Evolutionary conservation across 2,888 invertebrate species (phyloP).

Genomic region (Drosophila buzzatii): DNA sequence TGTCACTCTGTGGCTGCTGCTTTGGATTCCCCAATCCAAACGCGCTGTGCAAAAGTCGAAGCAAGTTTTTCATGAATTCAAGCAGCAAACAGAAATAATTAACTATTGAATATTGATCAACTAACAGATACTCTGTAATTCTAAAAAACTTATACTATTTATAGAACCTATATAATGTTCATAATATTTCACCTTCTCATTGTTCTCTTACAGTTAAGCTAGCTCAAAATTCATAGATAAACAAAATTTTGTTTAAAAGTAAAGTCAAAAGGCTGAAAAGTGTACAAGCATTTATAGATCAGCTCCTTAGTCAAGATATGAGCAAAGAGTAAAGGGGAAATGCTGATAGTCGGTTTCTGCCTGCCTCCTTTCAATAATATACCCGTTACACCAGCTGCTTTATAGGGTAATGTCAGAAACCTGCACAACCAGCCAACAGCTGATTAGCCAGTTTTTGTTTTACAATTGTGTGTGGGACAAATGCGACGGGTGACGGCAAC

Average conservation of each 20-base stretch:
- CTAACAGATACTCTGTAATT: conserved; percentile 17
- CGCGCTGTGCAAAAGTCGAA: conserved; percentile 44
- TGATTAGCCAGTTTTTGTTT: conserved; percentile 72
- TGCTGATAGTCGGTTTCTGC: neutral
- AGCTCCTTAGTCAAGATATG: neutral
- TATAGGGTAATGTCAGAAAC: conserved; percentile 48
- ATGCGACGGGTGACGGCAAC: conserved; percentile 23
- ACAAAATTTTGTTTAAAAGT: no score
- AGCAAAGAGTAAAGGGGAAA: neutral
- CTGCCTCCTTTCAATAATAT: neutral
- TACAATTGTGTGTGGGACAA: conserved; percentile 48
- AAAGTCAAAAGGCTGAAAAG: neutral
- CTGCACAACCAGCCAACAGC: conserved; percentile 75
- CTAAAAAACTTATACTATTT: no score
- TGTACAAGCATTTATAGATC: neutral
- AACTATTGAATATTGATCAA: conserved; percentile 2
- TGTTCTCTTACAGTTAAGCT: no score
- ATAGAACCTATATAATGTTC: no score
- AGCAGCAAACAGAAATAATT: conserved; percentile 24
- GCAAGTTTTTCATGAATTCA: conserved; percentile 54
- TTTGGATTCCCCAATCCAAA: conserved; percentile 54
- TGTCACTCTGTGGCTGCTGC: conserved; percentile 24
- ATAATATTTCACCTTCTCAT: no score
- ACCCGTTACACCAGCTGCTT: neutral
- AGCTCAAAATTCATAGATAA: no score